Conservation (phyloP, 2,888 invertebrate genomes). For the Chrysolina oricalcia region DNA sequence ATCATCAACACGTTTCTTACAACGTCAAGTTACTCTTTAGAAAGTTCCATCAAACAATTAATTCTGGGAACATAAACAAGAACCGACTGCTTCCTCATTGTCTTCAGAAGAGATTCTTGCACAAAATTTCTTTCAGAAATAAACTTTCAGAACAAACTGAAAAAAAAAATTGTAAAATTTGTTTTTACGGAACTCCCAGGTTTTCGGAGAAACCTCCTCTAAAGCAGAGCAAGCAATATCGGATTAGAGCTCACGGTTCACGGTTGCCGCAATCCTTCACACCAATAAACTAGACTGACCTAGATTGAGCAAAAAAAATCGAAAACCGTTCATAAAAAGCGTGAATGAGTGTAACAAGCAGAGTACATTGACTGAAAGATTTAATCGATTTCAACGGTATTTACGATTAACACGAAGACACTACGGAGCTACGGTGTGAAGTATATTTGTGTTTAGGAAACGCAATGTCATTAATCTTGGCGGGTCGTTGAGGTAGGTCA, state of each 20-base stretch:
- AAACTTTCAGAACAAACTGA: too few relatives aligned
- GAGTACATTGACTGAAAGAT: slow-evolving; percentile 16
- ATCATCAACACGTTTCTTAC: too few relatives aligned
- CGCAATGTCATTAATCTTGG: slow-evolving; percentile 68
- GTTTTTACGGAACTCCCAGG: too few relatives aligned
- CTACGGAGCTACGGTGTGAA: slow-evolving; percentile 42
- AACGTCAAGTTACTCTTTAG: too few relatives aligned
- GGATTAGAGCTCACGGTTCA: neutral
- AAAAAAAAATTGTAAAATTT: too few relatives aligned
- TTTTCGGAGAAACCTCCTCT: too few relatives aligned
- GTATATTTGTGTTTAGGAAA: slow-evolving; percentile 50
- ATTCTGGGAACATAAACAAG: too few relatives aligned
- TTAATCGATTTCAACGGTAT: slow-evolving; percentile 34
- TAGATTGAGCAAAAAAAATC: slow-evolving; percentile 5
- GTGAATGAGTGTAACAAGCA: slow-evolving; percentile 15
- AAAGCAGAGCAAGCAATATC: too few relatives aligned
- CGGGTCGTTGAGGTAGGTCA: slow-evolving; percentile 67
- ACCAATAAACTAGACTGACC: slow-evolving; percentile 11
- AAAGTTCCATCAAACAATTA: too few relatives aligned
- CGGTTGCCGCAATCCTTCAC: neutral
- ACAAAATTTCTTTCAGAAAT: too few relatives aligned
- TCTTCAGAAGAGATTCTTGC: too few relatives aligned
- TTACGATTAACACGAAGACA: slow-evolving; percentile 51
- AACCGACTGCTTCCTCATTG: too few relatives aligned
- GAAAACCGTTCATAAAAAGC: neutral